These are phyloP conservation scores for Rotaria sp. DNA, from an alignment of 2,888 invertebrate species.

Conservation along the genomic window DNA sequence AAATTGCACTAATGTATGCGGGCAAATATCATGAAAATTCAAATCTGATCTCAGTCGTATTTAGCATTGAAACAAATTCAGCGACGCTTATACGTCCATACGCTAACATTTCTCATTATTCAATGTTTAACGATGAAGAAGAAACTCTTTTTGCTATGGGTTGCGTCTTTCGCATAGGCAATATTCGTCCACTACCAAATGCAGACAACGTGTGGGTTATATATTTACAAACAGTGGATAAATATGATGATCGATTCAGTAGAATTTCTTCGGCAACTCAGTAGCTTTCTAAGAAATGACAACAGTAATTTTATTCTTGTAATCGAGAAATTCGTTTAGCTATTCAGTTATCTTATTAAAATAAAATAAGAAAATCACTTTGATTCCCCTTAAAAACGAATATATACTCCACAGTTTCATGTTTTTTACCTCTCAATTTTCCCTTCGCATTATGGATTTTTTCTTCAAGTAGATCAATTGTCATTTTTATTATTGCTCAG, in stretches of 20 bases:
- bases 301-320: background rate
- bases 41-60: background rate
- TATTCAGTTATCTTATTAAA: no score
- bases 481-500: no score
- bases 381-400: no score
- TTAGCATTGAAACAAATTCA: background rate
- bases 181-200: background rate
- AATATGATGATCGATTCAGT: background rate
- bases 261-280: background rate
- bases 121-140: background rate
- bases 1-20: slow-evolving; percentile 7
- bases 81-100: background rate
- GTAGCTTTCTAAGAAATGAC: background rate
- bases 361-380: no score
- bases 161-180: background rate
- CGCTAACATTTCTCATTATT: background rate
- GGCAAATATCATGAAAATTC: background rate
- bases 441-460: no score
- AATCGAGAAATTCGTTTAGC: background rate
- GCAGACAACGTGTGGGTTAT: background rate
- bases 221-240: background rate
- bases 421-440: no score
- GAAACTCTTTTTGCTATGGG: slow-evolving; percentile 16
- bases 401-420: no score
- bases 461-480: no score